These are phyloP conservation scores for Hypercompe scribonia DNA, from an alignment of 2,888 invertebrate species.

Conservation along the genomic window DNA sequence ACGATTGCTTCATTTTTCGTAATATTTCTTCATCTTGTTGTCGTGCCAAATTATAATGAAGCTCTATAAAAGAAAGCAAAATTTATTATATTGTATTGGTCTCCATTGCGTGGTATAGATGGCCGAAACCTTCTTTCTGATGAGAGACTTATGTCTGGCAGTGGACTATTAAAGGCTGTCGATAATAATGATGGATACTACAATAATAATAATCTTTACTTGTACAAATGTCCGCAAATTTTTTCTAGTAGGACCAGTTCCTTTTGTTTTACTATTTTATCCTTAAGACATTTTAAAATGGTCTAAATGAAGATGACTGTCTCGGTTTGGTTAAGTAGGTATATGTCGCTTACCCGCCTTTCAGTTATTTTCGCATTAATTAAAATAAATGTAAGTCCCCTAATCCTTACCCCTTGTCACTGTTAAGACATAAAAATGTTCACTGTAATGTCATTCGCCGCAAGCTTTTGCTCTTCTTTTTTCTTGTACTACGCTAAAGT, in stretches of 20 bases:
- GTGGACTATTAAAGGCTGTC: too few relatives aligned
- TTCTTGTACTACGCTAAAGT: background rate
- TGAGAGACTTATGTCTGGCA: too few relatives aligned
- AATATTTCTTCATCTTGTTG: conserved; percentile 73
- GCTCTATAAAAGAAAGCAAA: conserved; percentile 60
- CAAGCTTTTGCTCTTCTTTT: background rate
- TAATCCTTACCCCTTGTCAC: background rate
- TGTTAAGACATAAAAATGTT: background rate
- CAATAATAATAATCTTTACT: too few relatives aligned
- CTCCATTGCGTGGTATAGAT: too few relatives aligned
- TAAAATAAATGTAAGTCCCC: background rate
- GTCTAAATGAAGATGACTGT: background rate
- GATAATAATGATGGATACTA: too few relatives aligned
- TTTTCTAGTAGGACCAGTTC: background rate
- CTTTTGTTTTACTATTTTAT: background rate
- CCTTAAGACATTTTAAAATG: background rate
- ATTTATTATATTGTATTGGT: background rate
- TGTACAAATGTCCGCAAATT: background rate
- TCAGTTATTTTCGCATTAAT: background rate
- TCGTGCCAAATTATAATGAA: conserved; percentile 73
- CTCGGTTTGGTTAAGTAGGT: background rate
- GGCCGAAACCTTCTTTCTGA: too few relatives aligned
- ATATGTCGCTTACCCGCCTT: background rate
- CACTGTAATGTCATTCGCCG: background rate
- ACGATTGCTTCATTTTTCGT: conserved; percentile 75